Evolutionary conservation across 1,140 invertebrate species (phyloP), one percentile per base, ranked within the genome.

Genomic region (Lepidurus couesii): DNA sequence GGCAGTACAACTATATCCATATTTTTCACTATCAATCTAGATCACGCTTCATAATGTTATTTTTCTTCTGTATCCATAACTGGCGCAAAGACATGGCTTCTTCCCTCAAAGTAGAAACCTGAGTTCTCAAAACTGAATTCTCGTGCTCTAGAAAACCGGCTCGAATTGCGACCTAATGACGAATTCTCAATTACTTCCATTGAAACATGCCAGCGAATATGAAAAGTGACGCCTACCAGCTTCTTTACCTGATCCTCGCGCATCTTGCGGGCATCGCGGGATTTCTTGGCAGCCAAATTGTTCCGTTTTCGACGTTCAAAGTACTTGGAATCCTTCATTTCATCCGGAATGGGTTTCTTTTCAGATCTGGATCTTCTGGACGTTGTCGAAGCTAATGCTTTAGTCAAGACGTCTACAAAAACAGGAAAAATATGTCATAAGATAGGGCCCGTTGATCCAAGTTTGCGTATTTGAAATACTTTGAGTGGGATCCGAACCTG

Each of bases 241-340:
- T 65, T 65, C 53, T 65, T 85, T 83, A 94, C 92, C 84, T 93
- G 91, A 85, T 94, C 93, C 86, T 96, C 95, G 73, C 94, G 87
- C 73, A 93, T 89, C 84, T 94, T 91, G 44, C 94, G 87, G 0
- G 93, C 92, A 84, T 96, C 94, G 47, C 95, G 86, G 0, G 93
- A 95, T 83, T 95, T 95, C 85, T 96, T 97, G 0, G 95, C 95
- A 0, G 95, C 95, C 82, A 93, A 89, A 84, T 97, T 97, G 85
- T 96, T 97, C 2, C 93, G 87, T 84, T 91, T 90, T 80, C 95
- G 86, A 73, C 93, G 86, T 84, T 96, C 95, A 82, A 90, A 96
- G 85, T 97, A 96, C 84, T 94, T 95, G 42, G 91, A 91, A 83
- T 96, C 95, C 84, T 96, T 96, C 82, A 93, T 88, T 45, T 93